Evolutionary conservation across 2,888 invertebrate species (phyloP).

Genomic region (Lomographa bimaculata): DNA sequence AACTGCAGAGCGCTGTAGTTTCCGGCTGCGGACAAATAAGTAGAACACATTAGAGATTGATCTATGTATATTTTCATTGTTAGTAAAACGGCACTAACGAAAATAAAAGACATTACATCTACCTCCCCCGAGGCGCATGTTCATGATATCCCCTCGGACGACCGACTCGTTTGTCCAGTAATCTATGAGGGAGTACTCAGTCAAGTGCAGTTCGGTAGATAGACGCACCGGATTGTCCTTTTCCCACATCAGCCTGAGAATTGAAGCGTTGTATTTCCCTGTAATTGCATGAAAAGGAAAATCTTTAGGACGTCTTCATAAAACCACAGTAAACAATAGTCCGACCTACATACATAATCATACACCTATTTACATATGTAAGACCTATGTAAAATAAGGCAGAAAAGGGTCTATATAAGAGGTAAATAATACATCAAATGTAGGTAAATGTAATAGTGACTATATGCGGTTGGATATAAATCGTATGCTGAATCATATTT

Average conservation of each 20-base stretch:
- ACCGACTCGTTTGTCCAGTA: constrained; percentile 89
- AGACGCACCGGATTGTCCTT: constrained; percentile 88
- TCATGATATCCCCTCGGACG: constrained; percentile 86
- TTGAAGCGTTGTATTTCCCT: constrained; percentile 93
- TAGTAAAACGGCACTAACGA: constrained; percentile 40
- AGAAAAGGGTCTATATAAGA: too few species aligned
- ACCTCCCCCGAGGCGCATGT: constrained; percentile 89
- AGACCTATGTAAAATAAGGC: too few species aligned
- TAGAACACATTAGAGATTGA: constrained; percentile 6
- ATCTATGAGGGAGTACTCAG: constrained; percentile 89
- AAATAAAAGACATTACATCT: constrained; percentile 70
- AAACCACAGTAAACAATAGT: too few species aligned
- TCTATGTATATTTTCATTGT: neutral
- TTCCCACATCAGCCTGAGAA: constrained; percentile 90
- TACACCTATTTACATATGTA: too few species aligned
- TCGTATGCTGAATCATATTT: too few species aligned
- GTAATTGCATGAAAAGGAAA: constrained; percentile 43
- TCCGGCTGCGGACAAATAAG: constrained; percentile 85
- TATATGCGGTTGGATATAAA: too few species aligned
- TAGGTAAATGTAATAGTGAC: too few species aligned
- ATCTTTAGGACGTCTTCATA: constrained; percentile 16
- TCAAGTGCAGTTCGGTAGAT: constrained; percentile 90
- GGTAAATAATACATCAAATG: too few species aligned
- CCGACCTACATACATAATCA: too few species aligned
- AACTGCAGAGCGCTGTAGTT: constrained; percentile 92